Evolutionary conservation across 1,140 invertebrate genomes (phyloP), one percentile per base, ranked within the genome.

Genomic region (Cyclargus thomasi): DNA sequence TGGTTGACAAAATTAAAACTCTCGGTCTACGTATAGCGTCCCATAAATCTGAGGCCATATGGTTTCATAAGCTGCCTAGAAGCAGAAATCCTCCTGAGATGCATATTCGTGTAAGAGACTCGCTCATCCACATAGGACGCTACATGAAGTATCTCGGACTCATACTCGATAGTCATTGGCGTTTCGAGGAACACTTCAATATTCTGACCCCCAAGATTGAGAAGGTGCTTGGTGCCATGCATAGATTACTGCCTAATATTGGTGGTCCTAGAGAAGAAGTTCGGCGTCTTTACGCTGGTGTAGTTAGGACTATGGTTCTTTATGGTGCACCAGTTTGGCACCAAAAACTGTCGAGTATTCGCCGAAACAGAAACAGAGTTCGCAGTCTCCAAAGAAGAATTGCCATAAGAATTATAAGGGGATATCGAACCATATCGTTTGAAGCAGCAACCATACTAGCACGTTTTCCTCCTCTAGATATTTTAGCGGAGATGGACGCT

Each of bases 141-240:
- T 62, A n/a, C 14, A 64, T 67, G 16, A 65, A 65, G n/a, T 71
- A 71, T n/a, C 57, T 67, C 7, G 66, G 66, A 0, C 63, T 65
- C 0, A 47, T 17, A 0, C 16, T 57, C 7, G 63, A 68, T 14
- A 39, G 63, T n/a, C 35, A 23, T 1, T 66, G 64, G 62, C 8
- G 64, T 6, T 66, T 66, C 10, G 64, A 36, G 23, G 20, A 53
- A 22, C 64, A 66, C n/a, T 63, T 66, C 4, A 36, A 63, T 17
- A 55, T 20, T 6, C 21, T 39, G n/a, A 22, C 20, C 17, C 35
- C 21, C 20, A 16, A 16, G 17, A 17, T 62, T 16, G 23, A 64
- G 0, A 71, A 62, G 63, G 39, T 62, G 29, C 47, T 47, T 0
- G 63, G 36, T 35, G 66, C 63, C n/a, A 2, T 71, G 36, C 57